Conservation (phyloP, 2,113 vertebrate genomes). For the Miniopterus natalensis region DNA sequence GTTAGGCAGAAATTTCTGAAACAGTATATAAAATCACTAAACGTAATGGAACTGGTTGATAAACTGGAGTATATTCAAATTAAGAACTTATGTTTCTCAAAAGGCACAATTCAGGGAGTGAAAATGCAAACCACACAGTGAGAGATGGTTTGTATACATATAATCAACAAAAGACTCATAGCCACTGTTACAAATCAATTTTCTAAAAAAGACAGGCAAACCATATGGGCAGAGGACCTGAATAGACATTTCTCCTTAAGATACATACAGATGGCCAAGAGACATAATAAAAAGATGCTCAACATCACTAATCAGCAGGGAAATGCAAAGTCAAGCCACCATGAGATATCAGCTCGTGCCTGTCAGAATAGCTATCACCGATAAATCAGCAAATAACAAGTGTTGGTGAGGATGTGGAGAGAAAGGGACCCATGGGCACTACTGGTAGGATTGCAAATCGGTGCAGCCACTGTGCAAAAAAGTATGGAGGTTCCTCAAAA, state of each 20-base stretch:
- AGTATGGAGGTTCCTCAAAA: neutral
- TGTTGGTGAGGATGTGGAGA: neutral
- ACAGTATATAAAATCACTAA: neutral
- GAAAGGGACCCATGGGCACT: neutral
- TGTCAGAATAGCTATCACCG: neutral
- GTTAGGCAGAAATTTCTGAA: neutral
- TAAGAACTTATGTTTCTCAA: neutral
- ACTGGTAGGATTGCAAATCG: neutral
- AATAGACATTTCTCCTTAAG: neutral
- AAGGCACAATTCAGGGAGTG: neutral
- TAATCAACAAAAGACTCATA: neutral
- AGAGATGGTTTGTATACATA: neutral
- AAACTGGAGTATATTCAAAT: neutral
- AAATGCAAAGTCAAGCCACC: neutral
- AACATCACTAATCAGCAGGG: neutral
- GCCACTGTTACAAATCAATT: neutral
- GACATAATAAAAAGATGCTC: neutral
- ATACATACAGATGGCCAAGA: neutral
- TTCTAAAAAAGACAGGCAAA: neutral
- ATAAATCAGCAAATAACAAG: neutral
- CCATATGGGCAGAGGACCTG: neutral
- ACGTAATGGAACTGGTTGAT: neutral
- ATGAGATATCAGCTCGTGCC: neutral
- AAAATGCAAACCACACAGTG: constrained; percentile 21
- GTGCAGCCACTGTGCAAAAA: neutral